Conservation (phyloP, 2,113 vertebrate species). For the Pluvianellus socialis region DNA sequence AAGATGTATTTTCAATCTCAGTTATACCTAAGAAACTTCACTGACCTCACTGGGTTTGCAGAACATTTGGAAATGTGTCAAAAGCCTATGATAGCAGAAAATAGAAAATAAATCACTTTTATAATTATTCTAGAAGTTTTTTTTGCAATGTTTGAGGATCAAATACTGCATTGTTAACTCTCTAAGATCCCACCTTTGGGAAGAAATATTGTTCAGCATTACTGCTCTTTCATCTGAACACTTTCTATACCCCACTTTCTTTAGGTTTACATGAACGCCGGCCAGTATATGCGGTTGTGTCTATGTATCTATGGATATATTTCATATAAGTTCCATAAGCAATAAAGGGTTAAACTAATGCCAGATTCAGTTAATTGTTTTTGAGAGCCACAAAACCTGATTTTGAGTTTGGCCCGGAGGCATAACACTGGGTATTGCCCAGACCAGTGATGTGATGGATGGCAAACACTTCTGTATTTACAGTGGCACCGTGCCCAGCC, state of each 20-base stretch:
- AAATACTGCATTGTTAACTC: background rate
- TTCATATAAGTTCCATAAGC: background rate
- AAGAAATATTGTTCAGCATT: background rate
- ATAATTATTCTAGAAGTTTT: background rate
- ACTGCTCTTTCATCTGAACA: background rate
- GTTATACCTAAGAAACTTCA: background rate
- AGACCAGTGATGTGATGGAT: slow-evolving; percentile 12
- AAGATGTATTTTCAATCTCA: background rate
- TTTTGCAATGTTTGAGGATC: background rate
- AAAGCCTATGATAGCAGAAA: background rate
- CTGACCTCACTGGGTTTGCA: background rate
- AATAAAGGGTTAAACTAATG: slow-evolving; percentile 1
- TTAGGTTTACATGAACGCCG: background rate
- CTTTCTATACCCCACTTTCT: background rate
- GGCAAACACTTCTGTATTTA: slow-evolving; percentile 44
- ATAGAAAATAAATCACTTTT: background rate
- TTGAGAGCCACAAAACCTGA: slow-evolving; percentile 17
- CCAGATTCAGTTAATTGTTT: slow-evolving; percentile 6
- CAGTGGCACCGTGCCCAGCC: slow-evolving; percentile 12
- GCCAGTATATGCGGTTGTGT: background rate
- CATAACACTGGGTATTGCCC: background rate
- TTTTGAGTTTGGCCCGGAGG: background rate
- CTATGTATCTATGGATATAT: background rate
- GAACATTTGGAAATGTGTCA: background rate
- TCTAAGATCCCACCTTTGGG: background rate